These are phyloP conservation scores for Brassicogethes aeneus DNA, from an alignment of 2,888 invertebrate genomes.

Conservation along the genomic window DNA sequence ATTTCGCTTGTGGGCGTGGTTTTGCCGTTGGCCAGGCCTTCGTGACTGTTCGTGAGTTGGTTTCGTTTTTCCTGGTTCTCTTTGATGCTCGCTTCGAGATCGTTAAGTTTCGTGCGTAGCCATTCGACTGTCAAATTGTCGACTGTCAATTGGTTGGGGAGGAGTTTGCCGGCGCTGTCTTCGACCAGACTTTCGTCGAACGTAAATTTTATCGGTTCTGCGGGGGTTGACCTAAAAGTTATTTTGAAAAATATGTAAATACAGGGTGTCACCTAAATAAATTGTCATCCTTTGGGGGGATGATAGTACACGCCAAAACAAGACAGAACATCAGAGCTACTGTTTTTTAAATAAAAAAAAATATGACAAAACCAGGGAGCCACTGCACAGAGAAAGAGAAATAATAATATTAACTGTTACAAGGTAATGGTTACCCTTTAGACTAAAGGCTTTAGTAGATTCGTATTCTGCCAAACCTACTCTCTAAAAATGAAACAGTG, in stretches of 20 bases:
- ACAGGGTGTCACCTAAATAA: too few species aligned
- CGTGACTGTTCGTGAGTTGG: slow-evolving; percentile 22
- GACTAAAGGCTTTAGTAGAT: too few species aligned
- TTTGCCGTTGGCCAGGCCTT: slow-evolving; percentile 35
- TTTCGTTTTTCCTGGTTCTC: slow-evolving; percentile 62
- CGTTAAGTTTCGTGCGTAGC: slow-evolving; percentile 69
- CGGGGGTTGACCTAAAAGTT: slow-evolving; percentile 63
- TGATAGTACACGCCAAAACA: too few species aligned
- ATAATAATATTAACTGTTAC: too few species aligned
- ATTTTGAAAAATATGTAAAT: slow-evolving; percentile 8
- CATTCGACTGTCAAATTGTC: slow-evolving; percentile 90
- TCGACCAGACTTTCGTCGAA: slow-evolving; percentile 85
- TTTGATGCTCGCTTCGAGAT: slow-evolving; percentile 70
- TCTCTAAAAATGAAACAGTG: too few species aligned
- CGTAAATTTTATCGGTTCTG: slow-evolving; percentile 67
- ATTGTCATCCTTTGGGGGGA: too few species aligned
- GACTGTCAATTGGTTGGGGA: slow-evolving; percentile 81
- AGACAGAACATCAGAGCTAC: too few species aligned
- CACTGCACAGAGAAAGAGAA: too few species aligned
- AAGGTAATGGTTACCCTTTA: too few species aligned
- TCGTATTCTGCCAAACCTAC: too few species aligned
- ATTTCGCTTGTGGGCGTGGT: slow-evolving; percentile 27
- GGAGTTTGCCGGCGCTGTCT: slow-evolving; percentile 78
- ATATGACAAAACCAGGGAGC: too few species aligned
- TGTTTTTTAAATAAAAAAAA: too few species aligned